phyloP scores from a whole-genome alignment of 2,113 vertebrate species.

The Centropristis striata region DNA sequence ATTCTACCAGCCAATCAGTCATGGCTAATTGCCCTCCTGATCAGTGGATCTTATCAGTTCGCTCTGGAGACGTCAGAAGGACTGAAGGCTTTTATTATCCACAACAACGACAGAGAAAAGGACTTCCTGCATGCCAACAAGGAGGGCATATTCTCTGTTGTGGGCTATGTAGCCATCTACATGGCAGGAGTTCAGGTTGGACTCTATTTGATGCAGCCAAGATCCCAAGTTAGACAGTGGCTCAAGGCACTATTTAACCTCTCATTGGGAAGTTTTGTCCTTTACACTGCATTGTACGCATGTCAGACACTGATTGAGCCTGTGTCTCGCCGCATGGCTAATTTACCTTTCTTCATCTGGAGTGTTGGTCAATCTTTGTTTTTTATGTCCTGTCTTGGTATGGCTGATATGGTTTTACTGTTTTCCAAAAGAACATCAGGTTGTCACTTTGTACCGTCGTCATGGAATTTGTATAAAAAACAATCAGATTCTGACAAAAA shows the following conservation, averaged over 20 bases:
- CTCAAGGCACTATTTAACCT: slow-evolving; percentile 73
- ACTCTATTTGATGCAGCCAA: slow-evolving; percentile 84
- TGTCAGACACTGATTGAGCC: slow-evolving; percentile 85
- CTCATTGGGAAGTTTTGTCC: slow-evolving; percentile 67
- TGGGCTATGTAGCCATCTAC: slow-evolving; percentile 92
- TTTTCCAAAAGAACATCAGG: slow-evolving; percentile 87
- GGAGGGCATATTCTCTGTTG: slow-evolving; percentile 92
- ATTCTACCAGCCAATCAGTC: slow-evolving; percentile 83
- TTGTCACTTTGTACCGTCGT: slow-evolving; percentile 85
- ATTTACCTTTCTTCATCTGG: slow-evolving; percentile 93
- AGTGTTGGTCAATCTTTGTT: slow-evolving; percentile 88
- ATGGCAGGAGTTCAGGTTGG: slow-evolving; percentile 94
- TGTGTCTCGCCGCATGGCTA: slow-evolving; percentile 93
- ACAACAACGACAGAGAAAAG: slow-evolving; percentile 86
- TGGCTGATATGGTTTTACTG: slow-evolving; percentile 86
- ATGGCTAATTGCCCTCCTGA: slow-evolving; percentile 85
- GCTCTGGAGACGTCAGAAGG: slow-evolving; percentile 86
- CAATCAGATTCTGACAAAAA: slow-evolving; percentile 23
- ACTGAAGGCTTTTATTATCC: slow-evolving; percentile 89
- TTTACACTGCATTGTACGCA: slow-evolving; percentile 79
- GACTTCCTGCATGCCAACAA: slow-evolving; percentile 93
- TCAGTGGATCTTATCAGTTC: slow-evolving; percentile 88
- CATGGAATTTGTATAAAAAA: slow-evolving; percentile 82
- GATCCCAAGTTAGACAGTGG: slow-evolving; percentile 87
- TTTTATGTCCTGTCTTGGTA: slow-evolving; percentile 84